A percentile compares a stretch with the other conserved stretches of the same genome.
Conservation (phyloP, 1,140 invertebrate genomes). For the Temnothorax nylanderi region DNA sequence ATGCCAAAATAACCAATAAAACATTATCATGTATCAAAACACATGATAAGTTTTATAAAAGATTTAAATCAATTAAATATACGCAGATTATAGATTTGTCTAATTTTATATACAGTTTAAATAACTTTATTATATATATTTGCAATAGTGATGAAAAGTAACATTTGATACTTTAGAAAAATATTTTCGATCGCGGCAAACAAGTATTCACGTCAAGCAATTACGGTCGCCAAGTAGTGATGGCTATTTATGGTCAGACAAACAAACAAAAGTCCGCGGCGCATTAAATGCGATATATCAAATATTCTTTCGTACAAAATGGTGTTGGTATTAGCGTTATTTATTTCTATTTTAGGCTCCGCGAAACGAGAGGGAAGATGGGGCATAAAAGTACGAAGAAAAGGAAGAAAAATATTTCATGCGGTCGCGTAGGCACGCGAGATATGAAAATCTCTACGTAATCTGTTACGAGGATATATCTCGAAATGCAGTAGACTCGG, state of each 20-base stretch:
- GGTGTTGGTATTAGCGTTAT: not conserved
- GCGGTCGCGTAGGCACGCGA: not conserved
- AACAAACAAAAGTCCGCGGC: conserved; percentile 19
- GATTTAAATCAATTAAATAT: not conserved
- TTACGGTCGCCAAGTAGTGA: conserved; percentile 40
- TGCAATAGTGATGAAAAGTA: not conserved
- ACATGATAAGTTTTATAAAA: not conserved
- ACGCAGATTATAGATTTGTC: not conserved
- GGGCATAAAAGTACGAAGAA: not conserved
- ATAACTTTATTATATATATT: not conserved
- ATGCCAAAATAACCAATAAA: not conserved
- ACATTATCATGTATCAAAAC: not conserved
- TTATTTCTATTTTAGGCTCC: not conserved
- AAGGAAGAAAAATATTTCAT: not conserved
- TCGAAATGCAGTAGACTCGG: not conserved
- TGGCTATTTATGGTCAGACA: conserved; percentile 24
- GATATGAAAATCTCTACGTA: conserved; percentile 1
- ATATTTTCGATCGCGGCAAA: not conserved
- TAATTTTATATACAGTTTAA: not conserved
- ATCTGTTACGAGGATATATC: not conserved
- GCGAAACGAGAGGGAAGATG: not conserved
- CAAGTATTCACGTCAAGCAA: conserved; percentile 4
- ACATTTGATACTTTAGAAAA: not conserved
- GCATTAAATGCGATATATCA: conserved; percentile 1
- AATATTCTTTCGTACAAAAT: not conserved